Evolutionary conservation across 2,113 vertebrate genomes (phyloP).

Genomic region (Nanorana parkeri): DNA sequence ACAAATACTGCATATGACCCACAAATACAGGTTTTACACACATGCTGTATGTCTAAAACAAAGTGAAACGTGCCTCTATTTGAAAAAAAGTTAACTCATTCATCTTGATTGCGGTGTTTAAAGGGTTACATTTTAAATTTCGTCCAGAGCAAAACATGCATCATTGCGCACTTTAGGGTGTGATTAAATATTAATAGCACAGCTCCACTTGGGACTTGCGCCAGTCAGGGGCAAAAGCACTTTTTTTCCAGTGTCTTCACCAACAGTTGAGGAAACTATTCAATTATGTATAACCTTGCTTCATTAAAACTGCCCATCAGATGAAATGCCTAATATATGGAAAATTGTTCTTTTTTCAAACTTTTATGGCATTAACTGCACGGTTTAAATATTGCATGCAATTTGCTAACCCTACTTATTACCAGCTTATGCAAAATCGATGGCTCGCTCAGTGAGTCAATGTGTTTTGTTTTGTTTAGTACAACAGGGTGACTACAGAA

Average conservation of each 20-base stretch:
- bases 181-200: too few relatives aligned
- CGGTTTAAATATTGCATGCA: neutral
- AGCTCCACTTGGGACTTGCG: too few relatives aligned
- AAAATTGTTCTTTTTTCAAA: neutral
- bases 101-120: too few relatives aligned
- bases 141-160: too few relatives aligned
- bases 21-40: too few relatives aligned
- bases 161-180: too few relatives aligned
- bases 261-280: neutral
- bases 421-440: constrained; percentile 3
- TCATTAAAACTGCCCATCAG: neutral
- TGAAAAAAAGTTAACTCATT: too few relatives aligned
- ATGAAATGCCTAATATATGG: neutral
- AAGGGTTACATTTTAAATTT: too few relatives aligned
- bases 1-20: too few relatives aligned
- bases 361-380: neutral
- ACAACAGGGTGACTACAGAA: neutral
- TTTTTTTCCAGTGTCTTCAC: neutral
- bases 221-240: too few relatives aligned
- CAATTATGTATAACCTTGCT: constrained; percentile 8
- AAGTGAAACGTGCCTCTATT: too few relatives aligned
- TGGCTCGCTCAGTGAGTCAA: neutral
- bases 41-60: too few relatives aligned
- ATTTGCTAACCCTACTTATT: constrained; percentile 2
- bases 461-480: constrained; percentile 6